Evolutionary conservation across 2,113 vertebrate genomes (phyloP).

Genomic region (Chitala chitala): DNA sequence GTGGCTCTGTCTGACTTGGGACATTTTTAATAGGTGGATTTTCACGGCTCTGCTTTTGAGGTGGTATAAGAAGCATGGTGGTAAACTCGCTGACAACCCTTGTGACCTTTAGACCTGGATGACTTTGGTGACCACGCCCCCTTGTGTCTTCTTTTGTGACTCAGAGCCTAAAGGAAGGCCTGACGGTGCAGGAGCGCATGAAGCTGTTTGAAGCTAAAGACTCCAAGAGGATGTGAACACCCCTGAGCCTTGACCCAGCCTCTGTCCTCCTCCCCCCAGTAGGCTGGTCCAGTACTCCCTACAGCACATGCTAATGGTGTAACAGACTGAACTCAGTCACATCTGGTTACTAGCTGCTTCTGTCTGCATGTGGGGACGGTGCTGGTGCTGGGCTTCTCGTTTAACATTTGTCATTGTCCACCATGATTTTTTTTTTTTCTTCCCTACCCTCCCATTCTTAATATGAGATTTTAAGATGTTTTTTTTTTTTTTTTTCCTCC

Average conservation of each 20-base stretch:
- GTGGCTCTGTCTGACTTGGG: too few species aligned
- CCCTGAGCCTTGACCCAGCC: conserved; percentile 12
- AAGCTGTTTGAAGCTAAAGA: conserved; percentile 97
- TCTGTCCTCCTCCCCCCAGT: conserved; percentile 48
- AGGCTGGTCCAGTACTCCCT: too few species aligned
- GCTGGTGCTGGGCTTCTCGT: not conserved
- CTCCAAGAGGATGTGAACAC: conserved; percentile 82
- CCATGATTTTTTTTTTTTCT: not conserved
- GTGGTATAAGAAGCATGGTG: too few species aligned
- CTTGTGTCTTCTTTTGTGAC: too few species aligned
- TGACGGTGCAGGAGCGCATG: conserved; percentile 92
- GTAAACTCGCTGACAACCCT: too few species aligned
- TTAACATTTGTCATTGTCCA: not conserved
- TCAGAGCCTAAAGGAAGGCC: conserved; percentile 96
- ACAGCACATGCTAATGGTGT: too few species aligned
- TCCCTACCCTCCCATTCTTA: not conserved
- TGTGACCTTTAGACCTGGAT: too few species aligned
- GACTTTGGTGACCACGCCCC: not conserved
- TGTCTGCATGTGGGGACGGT: not conserved
- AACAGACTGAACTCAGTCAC: not conserved
- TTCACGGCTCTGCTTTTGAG: too few species aligned
- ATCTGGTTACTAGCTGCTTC: not conserved
- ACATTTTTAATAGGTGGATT: too few species aligned
- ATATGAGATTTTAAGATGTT: not conserved
- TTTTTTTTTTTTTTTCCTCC: not conserved